These are phyloP conservation scores for Brachionus asplanchnoidis DNA, from an alignment of 1,140 invertebrate species.

Conservation along the genomic window DNA sequence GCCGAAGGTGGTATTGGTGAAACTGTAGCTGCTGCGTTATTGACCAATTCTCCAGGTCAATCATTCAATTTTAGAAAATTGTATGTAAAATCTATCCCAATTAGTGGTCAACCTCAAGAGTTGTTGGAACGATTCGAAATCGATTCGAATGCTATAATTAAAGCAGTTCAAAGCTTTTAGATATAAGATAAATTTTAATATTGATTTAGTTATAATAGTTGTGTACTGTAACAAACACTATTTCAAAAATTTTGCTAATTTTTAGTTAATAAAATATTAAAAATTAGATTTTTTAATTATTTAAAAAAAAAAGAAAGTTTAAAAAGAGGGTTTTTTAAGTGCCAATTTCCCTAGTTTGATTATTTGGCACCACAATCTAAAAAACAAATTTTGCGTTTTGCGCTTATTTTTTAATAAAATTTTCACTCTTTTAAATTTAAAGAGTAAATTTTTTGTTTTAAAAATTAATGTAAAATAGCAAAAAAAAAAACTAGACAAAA, in stretches of 20 bases:
- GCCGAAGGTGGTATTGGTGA: slow-evolving; percentile 86
- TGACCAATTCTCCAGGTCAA: neutral
- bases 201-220: neutral
- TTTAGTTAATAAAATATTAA: neutral
- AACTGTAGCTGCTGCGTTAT: slow-evolving; percentile 76
- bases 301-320: neutral
- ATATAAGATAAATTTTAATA: neutral
- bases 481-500: too few relatives aligned
- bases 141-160: slow-evolving; percentile 23
- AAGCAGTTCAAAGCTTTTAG: slow-evolving; percentile 29
- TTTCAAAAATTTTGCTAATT: neutral
- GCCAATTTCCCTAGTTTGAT: too few relatives aligned
- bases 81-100: slow-evolving; percentile 41
- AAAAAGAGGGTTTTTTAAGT: neutral
- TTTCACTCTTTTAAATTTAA: too few relatives aligned
- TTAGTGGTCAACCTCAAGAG: slow-evolving; percentile 43
- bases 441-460: too few relatives aligned
- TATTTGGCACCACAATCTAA: too few relatives aligned
- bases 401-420: too few relatives aligned
- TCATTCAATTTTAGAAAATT: slow-evolving; percentile 31
- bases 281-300: neutral
- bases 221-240: neutral
- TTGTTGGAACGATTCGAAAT: slow-evolving; percentile 43
- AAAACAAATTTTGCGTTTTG: too few relatives aligned
- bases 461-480: too few relatives aligned